phyloP scores from a whole-genome alignment of 2,113 vertebrate genomes.

The Tamias sibiricus region DNA sequence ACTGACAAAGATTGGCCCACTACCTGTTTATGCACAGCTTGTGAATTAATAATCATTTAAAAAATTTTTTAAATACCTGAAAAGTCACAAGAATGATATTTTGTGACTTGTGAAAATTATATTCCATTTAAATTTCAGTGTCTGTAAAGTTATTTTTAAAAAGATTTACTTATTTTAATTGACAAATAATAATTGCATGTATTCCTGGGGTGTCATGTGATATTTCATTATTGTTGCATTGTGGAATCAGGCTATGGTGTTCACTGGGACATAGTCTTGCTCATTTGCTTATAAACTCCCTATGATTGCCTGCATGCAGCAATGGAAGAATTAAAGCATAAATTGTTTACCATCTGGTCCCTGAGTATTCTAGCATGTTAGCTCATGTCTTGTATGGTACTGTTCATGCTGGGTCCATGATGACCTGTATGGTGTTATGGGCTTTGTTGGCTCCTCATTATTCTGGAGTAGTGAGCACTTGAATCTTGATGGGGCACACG shows the following conservation, averaged over 20 bases:
- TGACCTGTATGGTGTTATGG: background rate
- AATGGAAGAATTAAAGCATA: background rate
- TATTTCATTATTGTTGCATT: background rate
- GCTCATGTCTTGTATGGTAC: background rate
- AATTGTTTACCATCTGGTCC: background rate
- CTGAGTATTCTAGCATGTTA: background rate
- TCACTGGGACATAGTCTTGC: background rate
- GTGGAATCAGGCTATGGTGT: background rate
- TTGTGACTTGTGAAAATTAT: background rate
- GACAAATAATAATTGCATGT: background rate
- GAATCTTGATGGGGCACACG: background rate
- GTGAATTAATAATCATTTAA: background rate
- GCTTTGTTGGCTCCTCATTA: rapidly evolving
- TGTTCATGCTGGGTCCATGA: background rate
- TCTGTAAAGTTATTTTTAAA: background rate
- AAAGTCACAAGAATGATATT: background rate
- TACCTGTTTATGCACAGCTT: background rate
- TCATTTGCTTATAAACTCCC: background rate
- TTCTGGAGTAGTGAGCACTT: background rate
- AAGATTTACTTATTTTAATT: background rate
- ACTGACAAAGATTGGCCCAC: background rate
- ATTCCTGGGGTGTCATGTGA: background rate
- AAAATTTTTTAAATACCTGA: background rate
- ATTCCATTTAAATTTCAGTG: background rate
- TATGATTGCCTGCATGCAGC: background rate